Evolutionary conservation across 2,797 vertebrate genomes (phyloP).

Genomic region (Sebastes paucispinis): DNA sequence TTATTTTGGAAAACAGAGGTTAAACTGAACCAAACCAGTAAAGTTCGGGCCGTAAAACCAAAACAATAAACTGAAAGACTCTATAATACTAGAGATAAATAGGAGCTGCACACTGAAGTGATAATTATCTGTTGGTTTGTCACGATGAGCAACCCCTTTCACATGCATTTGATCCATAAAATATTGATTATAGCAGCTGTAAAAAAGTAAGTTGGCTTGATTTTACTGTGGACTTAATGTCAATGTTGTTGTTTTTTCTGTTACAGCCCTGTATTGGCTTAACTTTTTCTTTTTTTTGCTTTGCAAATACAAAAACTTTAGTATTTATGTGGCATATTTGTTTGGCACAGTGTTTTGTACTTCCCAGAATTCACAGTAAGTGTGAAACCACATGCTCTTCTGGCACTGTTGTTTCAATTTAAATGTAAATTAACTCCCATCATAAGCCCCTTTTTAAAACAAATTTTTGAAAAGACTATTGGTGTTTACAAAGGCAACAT

Average conservation of each 20-base stretch:
- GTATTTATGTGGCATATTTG: not conserved
- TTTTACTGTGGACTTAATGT: rapidly evolving
- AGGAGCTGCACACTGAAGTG: not conserved
- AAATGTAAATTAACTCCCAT: conserved; percentile 72
- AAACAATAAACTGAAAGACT: not conserved
- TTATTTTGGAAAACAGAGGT: too few relatives aligned
- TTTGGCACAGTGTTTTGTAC: not conserved
- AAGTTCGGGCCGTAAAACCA: not conserved
- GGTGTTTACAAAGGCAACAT: conserved; percentile 31
- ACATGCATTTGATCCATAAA: not conserved
- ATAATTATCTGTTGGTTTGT: rapidly evolving
- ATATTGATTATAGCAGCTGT: not conserved
- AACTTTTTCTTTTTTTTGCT: not conserved
- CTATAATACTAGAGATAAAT: not conserved
- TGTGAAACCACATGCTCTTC: not conserved
- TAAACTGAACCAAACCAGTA: too few relatives aligned
- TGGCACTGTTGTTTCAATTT: conserved; percentile 62
- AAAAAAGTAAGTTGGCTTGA: not conserved
- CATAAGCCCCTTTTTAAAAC: conserved; percentile 13
- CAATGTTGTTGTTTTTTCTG: not conserved
- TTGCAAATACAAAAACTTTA: not conserved
- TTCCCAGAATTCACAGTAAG: not conserved
- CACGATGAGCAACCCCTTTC: not conserved
- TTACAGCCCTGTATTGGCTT: not conserved
- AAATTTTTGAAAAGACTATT: conserved; percentile 21